Evolutionary conservation across 2,888 invertebrate genomes (phyloP), one percentile per base, ranked within the genome.

Genomic region (Euplagia quadripunctaria): DNA sequence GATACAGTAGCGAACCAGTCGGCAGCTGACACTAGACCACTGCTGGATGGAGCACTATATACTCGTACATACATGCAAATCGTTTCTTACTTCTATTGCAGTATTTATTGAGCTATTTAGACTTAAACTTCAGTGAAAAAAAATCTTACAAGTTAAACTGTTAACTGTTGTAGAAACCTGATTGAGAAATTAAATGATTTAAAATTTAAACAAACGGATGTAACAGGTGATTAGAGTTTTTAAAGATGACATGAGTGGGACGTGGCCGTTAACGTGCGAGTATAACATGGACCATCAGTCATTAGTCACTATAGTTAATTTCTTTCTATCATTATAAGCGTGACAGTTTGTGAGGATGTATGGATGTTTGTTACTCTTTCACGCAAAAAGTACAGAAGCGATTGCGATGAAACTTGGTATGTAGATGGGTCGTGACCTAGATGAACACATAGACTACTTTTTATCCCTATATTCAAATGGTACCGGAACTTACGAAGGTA

Each of bases 21-120:
- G 79, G 92, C 94, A 94, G 92, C 91, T 94, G 94, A 92, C 86
- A 87, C 85, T 83, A 90, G 88, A 88, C 85, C 80, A 86, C 88
- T 92, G 93, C 93, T 93, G 93, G 88, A 79, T 76, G 80, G 86
- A 84, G 86, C 87, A 86, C 88, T 88, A 93, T 93, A 90, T 31
- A 31, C 31, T 31, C 31, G 31, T 31, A 31, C 31, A 31, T 90
- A 91, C 90, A 95, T 94, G 91, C 88, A 93, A 94, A 94, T 93
- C 87, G 88, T 89, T 88, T 88, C 82, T 83, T 78, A 65, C 20
- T 69, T 61, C 79, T 80, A 75, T 75, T 68, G 77, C 76, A 70
- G 77, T 73, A 80, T 85, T 84, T 87, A 89, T 89, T 86, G 86
- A 89, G 84, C 88, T 85, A 87, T 92, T 91, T 90, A 88, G 85